These are phyloP conservation scores for Cataglyphis hispanica DNA, from an alignment of 1,140 invertebrate genomes.

Conservation along the genomic window DNA sequence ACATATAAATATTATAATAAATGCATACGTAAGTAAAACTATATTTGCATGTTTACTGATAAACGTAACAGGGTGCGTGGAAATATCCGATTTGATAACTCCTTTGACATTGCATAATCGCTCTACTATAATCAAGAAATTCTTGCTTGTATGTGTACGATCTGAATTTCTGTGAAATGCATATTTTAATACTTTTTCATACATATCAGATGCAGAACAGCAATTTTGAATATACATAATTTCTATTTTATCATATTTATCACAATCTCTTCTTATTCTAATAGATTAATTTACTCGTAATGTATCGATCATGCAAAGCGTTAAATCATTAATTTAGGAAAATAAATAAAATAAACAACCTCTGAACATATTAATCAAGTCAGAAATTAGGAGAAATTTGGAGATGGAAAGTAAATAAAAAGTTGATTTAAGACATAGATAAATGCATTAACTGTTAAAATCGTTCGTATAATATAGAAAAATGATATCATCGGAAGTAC, in stretches of 20 bases:
- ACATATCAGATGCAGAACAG: neutral
- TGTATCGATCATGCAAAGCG: neutral
- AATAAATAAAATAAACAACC: neutral
- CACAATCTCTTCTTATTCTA: no score
- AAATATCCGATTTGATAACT: slow-evolving; percentile 40
- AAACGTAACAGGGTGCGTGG: neutral
- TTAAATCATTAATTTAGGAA: neutral
- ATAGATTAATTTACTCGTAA: neutral
- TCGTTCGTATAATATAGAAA: neutral
- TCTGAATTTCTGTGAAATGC: neutral
- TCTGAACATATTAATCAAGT: neutral
- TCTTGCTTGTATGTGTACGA: slow-evolving; percentile 2
- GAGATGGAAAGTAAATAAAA: neutral
- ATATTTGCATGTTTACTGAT: neutral
- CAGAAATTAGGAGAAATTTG: neutral
- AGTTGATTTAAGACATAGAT: neutral
- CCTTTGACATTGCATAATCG: slow-evolving; percentile 43
- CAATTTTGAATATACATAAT: neutral
- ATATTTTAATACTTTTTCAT: neutral
- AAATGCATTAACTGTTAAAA: neutral
- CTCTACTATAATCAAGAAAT: neutral
- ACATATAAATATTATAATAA: neutral
- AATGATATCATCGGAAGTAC: neutral
- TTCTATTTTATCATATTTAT: no score
- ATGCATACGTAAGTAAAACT: neutral